phyloP scores from a whole-genome alignment of 2,888 invertebrate species.

The Adineta ricciae region DNA sequence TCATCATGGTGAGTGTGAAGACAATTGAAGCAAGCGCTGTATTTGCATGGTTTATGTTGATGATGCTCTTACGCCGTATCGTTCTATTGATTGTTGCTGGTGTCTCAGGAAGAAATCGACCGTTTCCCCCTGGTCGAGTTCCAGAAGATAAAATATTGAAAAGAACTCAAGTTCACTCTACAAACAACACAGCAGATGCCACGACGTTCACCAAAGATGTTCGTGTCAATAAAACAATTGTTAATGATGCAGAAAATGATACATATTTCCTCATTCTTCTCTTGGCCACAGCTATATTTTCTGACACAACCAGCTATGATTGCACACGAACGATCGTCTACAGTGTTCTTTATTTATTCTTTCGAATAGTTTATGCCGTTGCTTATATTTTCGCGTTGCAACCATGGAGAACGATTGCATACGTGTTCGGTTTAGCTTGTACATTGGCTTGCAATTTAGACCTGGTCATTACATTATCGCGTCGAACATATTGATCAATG shows the following conservation, averaged over 20 bases:
- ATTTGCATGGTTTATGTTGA: neutral
- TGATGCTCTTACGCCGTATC: neutral
- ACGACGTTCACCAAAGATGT: neutral
- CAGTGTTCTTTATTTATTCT: neutral
- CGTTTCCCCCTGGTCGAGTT: neutral
- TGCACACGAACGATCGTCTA: neutral
- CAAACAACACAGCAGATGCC: too few relatives aligned
- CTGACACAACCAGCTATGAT: neutral
- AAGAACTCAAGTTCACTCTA: neutral
- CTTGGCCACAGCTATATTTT: neutral
- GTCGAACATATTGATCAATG: neutral
- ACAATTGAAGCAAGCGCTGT: neutral
- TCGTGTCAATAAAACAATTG: neutral
- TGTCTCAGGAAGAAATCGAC: neutral
- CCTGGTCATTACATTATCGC: neutral
- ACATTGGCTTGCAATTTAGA: neutral
- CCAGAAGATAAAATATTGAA: neutral
- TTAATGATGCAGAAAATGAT: neutral
- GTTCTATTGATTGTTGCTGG: neutral
- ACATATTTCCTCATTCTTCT: neutral
- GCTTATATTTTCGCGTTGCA: neutral
- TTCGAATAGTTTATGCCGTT: neutral
- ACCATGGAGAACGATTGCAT: neutral
- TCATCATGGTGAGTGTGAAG: neutral
- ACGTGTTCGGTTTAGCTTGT: neutral